Conservation (phyloP, 2,888 invertebrate species). For the Drosophila tripunctata region DNA sequence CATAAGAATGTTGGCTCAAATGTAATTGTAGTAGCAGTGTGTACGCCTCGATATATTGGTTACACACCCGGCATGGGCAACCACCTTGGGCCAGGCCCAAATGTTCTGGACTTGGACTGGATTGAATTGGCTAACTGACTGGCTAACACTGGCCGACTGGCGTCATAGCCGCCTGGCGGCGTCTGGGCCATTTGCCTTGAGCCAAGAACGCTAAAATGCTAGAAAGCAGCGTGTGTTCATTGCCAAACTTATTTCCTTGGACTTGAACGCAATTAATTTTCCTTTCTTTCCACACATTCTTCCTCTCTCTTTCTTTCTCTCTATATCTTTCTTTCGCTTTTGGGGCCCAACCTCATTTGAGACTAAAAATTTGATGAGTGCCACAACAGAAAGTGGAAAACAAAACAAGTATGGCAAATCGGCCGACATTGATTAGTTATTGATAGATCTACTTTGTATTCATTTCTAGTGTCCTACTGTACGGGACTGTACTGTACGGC, state of each 20-base stretch:
- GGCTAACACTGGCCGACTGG: constrained; percentile 31
- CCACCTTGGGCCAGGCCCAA: constrained; percentile 39
- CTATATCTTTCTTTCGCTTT: constrained; percentile 14
- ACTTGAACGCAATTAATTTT: constrained; percentile 60
- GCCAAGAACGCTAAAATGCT: not conserved
- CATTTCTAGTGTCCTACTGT: constrained; percentile 55
- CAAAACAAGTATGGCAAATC: constrained; percentile 14
- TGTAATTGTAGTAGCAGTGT: constrained; percentile 50
- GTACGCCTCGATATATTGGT: constrained; percentile 55
- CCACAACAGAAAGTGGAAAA: constrained; percentile 9
- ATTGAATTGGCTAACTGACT: constrained; percentile 1
- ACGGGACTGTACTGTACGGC: constrained; percentile 42
- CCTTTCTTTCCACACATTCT: not conserved
- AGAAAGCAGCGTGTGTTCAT: constrained; percentile 53
- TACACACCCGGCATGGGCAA: constrained; percentile 49
- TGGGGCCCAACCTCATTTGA: constrained; percentile 31
- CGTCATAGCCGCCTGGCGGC: constrained; percentile 48
- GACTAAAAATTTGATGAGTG: constrained; percentile 52
- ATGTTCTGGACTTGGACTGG: constrained; percentile 19
- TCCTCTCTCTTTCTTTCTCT: not conserved
- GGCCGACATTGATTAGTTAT: constrained; percentile 59
- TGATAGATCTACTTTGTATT: constrained; percentile 35
- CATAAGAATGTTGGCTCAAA: constrained; percentile 65
- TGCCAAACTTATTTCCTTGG: constrained; percentile 72
- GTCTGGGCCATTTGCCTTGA: constrained; percentile 31